phyloP scores from a whole-genome alignment of 2,888 invertebrate genomes.

The Reticulitermes lucifugus region DNA sequence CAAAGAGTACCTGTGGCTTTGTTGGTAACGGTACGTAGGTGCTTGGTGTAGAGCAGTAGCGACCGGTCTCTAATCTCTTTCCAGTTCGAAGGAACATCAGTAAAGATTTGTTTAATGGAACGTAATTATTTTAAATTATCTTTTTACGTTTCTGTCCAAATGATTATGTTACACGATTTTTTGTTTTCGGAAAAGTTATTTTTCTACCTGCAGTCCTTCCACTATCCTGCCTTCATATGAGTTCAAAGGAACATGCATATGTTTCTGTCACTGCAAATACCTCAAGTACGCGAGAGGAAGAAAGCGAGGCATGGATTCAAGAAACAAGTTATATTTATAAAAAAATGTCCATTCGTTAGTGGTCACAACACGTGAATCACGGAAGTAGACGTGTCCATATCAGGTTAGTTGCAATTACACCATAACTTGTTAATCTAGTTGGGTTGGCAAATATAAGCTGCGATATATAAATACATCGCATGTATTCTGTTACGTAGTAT shows the following conservation, averaged over 20 bases:
- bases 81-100: neutral
- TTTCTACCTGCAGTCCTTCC: neutral
- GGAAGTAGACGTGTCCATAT: neutral
- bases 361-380: neutral
- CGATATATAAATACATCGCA: neutral
- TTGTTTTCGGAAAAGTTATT: neutral
- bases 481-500: neutral
- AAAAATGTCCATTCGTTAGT: neutral
- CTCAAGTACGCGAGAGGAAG: neutral
- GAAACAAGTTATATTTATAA: neutral
- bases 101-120: neutral
- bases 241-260: neutral
- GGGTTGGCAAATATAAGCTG: neutral
- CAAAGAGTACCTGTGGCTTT: too few species aligned
- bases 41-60: too few species aligned
- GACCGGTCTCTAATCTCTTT: neutral
- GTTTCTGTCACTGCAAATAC: neutral
- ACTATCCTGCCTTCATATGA: neutral
- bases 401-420: neutral
- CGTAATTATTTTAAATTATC: neutral
- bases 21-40: too few species aligned
- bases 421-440: neutral
- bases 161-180: neutral
- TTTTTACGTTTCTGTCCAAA: neutral
- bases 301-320: neutral